Base-by-base conservation (phyloP, 2,113 vertebrate species). In the Edolisoma coerulescens region DNA sequence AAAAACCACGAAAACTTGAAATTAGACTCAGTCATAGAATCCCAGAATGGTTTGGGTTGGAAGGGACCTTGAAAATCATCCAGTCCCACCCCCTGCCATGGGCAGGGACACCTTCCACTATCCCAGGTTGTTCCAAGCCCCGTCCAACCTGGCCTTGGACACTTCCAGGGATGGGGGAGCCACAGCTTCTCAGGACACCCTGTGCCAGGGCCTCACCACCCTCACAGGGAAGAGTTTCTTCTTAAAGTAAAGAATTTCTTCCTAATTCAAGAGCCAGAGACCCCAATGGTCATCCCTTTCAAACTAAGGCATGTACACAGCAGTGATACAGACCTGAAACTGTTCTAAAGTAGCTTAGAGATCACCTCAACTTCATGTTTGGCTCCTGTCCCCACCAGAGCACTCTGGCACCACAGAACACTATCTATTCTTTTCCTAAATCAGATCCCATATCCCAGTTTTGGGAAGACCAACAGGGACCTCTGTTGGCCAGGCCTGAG, bases 91-190 rank as follows among this genome's bases (percentile, higher is more conserved):
- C 5, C 12, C 30, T 83, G 30, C 54, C 63, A 41, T 11, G 49
- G 49, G 2, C 41, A 83, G 41, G 18, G 32, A 63, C 54, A 54
- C 15, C 11, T 77, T 6, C 26, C 71, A 42, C 35, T 1, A 0
- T 1, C n/a, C 56, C 87, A 84, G 32, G 18, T 0, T 20, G 63
- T 26, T 54, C 30, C 70, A 53, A 75, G 6, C 11, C 39, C 45
- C 0, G 0, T 52, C 45, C 87, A 83, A 0, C 30, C 26, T 50
- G 41, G 35, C 18, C 49, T 56, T 37, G 64, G 27, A 23, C 35
- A 63, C 32, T 44, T 19, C 18, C 42, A 90, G 47, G 32, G 32
- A 49, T 39, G 41, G 17, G 10, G 21, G 41, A 69, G 6, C 49
- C 49, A 42, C 71, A 90, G 71, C 49, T 77, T 5, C 64, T 44